Evolutionary conservation across 2,797 vertebrate species (phyloP), one percentile per base, ranked within the genome.

Genomic region (Darevskia mixta): DNA sequence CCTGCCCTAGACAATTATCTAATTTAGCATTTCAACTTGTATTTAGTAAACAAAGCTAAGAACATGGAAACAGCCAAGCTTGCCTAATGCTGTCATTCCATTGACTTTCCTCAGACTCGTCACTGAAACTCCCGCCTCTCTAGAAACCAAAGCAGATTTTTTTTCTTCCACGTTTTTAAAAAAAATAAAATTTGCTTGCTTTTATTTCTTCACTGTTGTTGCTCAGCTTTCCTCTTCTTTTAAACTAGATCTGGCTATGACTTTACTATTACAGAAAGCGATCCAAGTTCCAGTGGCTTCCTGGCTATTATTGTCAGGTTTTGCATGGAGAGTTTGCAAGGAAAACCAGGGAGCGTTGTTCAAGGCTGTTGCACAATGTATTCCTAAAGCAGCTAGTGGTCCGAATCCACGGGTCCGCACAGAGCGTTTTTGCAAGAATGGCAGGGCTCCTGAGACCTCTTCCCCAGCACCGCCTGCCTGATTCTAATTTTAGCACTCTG

Each of bases 321-420:
- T 78, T 86, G 38, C 84, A 86, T 29, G 45, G 66, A 67, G 35
- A 45, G 29, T 45, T 78, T 58, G 43, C 73, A 18, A 23, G 55
- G 58, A 32, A 86, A 78, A 67, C 49, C 75, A 86, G 67, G 75
- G 75, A 35, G 67, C 84, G 15, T 29, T 58, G 66, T 78, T 38
- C 38, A 86, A 20, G 32, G 32, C 11, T 78, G 61, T 78, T 78
- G 61, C 75, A 5, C 78, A 49, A 69, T 79, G 8, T 79, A 43
- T 35, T 78, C 61, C n/a, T 69, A 25, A 45, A 29, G 41, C 75
- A 32, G 75, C 27, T 32, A 3, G 8, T 18, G n/a, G 43, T n/a
- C 75, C 71, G 76, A 27, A 79, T 79, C 69, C 76, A 38, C 64
- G 35, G 41, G 8, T 3, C 20, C 8, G 61, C 66, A 41, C 18